Percentiles rank a stretch among this genome's conserved stretches.
phyloP scores from a whole-genome alignment of 1,140 invertebrate species.

The Diorhabda elongata region DNA sequence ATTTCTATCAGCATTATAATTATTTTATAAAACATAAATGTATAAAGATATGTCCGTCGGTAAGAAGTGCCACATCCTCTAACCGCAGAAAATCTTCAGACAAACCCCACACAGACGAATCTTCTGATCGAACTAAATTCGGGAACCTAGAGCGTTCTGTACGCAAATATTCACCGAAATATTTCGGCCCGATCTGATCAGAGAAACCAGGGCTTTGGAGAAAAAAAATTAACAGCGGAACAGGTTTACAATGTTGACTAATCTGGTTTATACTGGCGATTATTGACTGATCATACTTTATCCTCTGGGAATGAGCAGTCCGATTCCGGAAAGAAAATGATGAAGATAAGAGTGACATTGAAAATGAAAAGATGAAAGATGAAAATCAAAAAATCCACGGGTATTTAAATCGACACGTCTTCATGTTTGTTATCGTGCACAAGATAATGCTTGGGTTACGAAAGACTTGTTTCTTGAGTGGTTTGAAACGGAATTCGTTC shows the following conservation, averaged over 20 bases:
- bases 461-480: not conserved
- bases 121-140: too few relatives aligned
- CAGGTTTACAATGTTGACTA: conserved; percentile 24
- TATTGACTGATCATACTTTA: conserved; percentile 20
- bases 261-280: conserved; percentile 11
- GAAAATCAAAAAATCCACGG: conserved; percentile 28
- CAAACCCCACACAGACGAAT: too few relatives aligned
- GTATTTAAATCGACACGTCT: conserved; percentile 22
- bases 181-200: too few relatives aligned
- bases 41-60: too few relatives aligned
- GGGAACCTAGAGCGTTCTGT: too few relatives aligned
- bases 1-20: too few relatives aligned
- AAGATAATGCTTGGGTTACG: conserved; percentile 21
- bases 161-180: too few relatives aligned
- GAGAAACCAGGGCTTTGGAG: not conserved
- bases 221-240: conserved; percentile 16
- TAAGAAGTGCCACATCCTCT: too few relatives aligned
- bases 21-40: too few relatives aligned
- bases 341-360: not conserved
- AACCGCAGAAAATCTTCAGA: too few relatives aligned
- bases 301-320: conserved; percentile 10
- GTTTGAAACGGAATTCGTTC: conserved; percentile 23
- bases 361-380: conserved; percentile 41
- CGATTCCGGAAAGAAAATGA: not conserved
- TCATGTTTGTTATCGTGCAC: conserved; percentile 39